phyloP scores from a whole-genome alignment of 2,797 vertebrate species.

The Pseudochirops cupreus region DNA sequence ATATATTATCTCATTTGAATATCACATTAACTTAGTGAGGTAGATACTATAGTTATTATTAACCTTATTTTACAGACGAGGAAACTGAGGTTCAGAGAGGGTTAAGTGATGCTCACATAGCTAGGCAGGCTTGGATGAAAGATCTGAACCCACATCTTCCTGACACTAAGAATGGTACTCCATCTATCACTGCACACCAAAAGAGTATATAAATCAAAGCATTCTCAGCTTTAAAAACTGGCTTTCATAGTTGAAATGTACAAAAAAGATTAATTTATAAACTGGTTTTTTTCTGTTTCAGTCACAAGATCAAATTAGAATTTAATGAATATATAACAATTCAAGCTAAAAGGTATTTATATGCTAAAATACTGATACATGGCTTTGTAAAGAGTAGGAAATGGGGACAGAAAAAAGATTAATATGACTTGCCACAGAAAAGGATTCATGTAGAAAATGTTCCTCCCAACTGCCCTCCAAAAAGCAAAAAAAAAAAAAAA shows the following conservation, averaged over 20 bases:
- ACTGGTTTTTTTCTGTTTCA: background rate
- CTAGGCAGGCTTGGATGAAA: background rate
- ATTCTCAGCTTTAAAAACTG: background rate
- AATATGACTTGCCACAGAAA: background rate
- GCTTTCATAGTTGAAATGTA: background rate
- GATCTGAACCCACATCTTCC: background rate
- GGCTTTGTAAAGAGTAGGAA: background rate
- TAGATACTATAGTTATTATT: background rate
- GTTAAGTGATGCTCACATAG: background rate
- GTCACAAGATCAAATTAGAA: background rate
- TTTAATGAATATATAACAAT: background rate
- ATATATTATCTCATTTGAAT: background rate
- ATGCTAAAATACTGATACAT: background rate
- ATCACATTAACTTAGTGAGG: background rate
- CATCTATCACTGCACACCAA: background rate
- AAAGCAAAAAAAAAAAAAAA: too few species aligned
- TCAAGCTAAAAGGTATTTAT: background rate
- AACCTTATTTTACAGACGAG: background rate
- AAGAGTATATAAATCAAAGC: background rate
- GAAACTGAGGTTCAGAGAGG: background rate
- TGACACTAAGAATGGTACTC: background rate
- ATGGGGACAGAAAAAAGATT: background rate
- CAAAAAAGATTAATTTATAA: background rate
- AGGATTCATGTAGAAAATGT: background rate
- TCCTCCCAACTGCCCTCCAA: background rate